Conservation (phyloP, 2,797 vertebrate genomes). For the Silurus lanzhouensis region DNA sequence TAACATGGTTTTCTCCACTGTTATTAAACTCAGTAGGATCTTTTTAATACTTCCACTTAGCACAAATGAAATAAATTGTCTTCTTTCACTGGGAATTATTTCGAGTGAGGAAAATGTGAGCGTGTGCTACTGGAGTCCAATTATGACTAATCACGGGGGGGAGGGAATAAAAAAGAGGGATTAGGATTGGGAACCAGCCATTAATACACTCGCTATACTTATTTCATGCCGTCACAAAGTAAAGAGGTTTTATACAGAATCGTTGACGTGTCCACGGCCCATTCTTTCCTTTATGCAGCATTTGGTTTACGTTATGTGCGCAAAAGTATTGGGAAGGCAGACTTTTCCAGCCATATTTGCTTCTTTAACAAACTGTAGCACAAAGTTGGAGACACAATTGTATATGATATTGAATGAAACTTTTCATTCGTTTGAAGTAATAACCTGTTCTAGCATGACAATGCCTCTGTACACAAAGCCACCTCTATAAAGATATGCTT, state of each 20-base stretch:
- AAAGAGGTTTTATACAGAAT: background rate
- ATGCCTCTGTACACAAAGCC: too few species aligned
- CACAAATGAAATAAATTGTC: slow-evolving; percentile 48
- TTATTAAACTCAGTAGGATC: slow-evolving; percentile 34
- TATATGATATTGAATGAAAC: too few species aligned
- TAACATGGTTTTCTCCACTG: slow-evolving; percentile 13
- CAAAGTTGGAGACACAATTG: too few species aligned
- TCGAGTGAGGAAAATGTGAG: slow-evolving; percentile 56
- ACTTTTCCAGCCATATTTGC: too few species aligned
- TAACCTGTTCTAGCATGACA: too few species aligned
- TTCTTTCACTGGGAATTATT: slow-evolving; percentile 57
- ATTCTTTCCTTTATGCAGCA: background rate
- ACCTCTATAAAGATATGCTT: too few species aligned
- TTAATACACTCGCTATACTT: background rate
- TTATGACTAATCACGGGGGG: slow-evolving; percentile 63
- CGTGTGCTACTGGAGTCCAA: slow-evolving; percentile 62
- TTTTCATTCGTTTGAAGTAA: too few species aligned
- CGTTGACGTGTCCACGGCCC: background rate
- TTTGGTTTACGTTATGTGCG: too few species aligned
- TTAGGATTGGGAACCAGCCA: slow-evolving; percentile 45
- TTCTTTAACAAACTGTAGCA: too few species aligned
- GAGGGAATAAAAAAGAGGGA: slow-evolving; percentile 57
- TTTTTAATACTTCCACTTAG: slow-evolving; percentile 40
- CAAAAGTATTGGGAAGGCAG: too few species aligned
- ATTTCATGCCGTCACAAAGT: background rate